Conservation (phyloP, 1,140 invertebrate species). For the Trichonephila clavata region DNA sequence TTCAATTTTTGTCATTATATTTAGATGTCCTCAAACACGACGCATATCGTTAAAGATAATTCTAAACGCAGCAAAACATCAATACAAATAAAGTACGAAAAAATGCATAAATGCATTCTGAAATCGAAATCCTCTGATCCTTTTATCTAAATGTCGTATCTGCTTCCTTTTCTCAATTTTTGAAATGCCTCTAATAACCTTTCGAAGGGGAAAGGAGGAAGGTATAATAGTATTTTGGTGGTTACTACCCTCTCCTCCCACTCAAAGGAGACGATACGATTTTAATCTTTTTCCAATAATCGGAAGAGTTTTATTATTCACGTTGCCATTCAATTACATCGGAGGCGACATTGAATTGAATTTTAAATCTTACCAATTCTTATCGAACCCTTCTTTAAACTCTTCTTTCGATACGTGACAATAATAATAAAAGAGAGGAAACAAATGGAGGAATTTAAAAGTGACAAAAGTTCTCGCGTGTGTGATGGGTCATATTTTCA, state of each 20-base stretch:
- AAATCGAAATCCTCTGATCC: background rate
- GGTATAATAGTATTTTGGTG: background rate
- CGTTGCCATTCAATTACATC: constrained; percentile 10
- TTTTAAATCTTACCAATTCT: background rate
- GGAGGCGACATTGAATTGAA: background rate
- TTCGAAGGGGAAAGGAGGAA: background rate
- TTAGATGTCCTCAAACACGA: too few relatives aligned
- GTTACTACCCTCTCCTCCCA: background rate
- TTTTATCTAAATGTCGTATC: background rate
- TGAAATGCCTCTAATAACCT: background rate
- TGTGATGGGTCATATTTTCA: too few relatives aligned
- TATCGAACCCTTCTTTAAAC: background rate
- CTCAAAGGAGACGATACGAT: background rate
- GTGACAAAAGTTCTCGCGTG: too few relatives aligned
- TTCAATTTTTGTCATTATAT: too few relatives aligned
- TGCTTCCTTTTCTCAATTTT: background rate
- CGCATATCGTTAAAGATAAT: too few relatives aligned
- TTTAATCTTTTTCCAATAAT: constrained; percentile 38
- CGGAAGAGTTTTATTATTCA: constrained; percentile 18
- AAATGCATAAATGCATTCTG: background rate
- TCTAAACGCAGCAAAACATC: too few relatives aligned
- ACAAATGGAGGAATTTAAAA: too few relatives aligned
- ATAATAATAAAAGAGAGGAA: background rate
- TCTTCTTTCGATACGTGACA: background rate
- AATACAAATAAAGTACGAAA: background rate